Evolutionary conservation across 2,113 vertebrate genomes (phyloP).

Genomic region (Dolichotis patagonum): DNA sequence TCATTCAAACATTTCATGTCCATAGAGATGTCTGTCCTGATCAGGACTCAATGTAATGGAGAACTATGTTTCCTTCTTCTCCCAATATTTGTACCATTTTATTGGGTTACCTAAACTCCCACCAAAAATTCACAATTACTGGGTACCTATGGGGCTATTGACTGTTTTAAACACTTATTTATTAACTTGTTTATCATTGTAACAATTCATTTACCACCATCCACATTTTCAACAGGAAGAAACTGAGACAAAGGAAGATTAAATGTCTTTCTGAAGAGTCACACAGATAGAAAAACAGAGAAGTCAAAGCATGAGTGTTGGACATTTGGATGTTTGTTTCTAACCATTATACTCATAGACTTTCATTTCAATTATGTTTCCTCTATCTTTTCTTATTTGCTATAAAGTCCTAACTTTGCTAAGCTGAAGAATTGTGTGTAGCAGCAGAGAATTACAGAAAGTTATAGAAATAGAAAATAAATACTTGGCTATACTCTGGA

Average conservation of each 20-base stretch:
- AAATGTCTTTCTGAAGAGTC: background rate
- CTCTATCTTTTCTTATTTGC: background rate
- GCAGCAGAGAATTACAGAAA: background rate
- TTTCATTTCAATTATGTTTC: background rate
- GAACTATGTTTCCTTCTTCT: background rate
- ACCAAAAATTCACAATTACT: background rate
- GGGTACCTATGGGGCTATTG: background rate
- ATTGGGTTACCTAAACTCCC: background rate
- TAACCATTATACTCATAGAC: background rate
- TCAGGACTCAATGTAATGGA: background rate
- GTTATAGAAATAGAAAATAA: background rate
- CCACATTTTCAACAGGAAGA: background rate
- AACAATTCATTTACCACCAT: background rate
- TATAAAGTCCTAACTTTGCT: background rate
- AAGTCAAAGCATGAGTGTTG: background rate
- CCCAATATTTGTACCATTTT: background rate
- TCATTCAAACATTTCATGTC: background rate
- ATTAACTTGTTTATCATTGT: background rate
- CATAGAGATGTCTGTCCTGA: background rate
- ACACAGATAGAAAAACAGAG: background rate
- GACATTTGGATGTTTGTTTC: background rate
- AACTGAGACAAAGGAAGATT: background rate
- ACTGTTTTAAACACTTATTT: background rate
- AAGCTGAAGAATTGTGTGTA: background rate
- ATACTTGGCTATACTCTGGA: background rate